Conservation (phyloP, 2,888 invertebrate species). For the Eurytoma californica region DNA sequence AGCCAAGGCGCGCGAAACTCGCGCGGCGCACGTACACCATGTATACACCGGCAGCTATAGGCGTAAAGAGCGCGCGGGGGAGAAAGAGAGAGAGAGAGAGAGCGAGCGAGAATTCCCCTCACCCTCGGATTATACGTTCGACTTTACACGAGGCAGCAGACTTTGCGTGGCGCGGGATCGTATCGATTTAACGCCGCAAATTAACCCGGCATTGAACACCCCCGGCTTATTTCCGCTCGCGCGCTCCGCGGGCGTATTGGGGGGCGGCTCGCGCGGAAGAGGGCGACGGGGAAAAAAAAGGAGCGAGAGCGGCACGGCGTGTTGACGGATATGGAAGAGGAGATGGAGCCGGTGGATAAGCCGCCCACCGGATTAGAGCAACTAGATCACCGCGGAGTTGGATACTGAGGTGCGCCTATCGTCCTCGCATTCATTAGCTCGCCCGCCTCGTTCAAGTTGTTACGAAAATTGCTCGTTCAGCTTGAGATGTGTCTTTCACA, state of each 20-base stretch:
- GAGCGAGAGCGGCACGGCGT: background rate
- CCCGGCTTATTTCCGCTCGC: slow-evolving; percentile 48
- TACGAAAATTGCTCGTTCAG: too few species aligned
- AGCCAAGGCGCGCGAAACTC: background rate
- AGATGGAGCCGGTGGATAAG: too few species aligned
- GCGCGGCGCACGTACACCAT: background rate
- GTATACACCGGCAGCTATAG: too few species aligned
- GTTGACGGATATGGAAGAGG: too few species aligned
- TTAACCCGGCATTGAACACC: slow-evolving; percentile 49
- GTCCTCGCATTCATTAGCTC: too few species aligned
- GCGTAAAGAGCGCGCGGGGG: background rate
- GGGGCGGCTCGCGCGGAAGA: background rate
- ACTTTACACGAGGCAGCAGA: slow-evolving; percentile 16
- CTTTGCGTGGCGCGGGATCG: slow-evolving; percentile 37
- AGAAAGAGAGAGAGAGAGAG: background rate
- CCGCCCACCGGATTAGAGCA: too few species aligned
- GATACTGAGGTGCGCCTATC: too few species aligned
- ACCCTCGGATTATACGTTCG: slow-evolving; percentile 24
- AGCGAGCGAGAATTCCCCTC: too few species aligned
- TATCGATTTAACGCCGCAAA: slow-evolving; percentile 56
- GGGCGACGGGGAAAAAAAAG: background rate
- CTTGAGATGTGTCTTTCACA: too few species aligned
- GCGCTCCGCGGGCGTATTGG: slow-evolving; percentile 23
- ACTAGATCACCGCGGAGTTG: too few species aligned
- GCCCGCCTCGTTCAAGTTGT: too few species aligned